Conservation (phyloP, 2,113 vertebrate genomes). For the Aramus guarauna region DNA sequence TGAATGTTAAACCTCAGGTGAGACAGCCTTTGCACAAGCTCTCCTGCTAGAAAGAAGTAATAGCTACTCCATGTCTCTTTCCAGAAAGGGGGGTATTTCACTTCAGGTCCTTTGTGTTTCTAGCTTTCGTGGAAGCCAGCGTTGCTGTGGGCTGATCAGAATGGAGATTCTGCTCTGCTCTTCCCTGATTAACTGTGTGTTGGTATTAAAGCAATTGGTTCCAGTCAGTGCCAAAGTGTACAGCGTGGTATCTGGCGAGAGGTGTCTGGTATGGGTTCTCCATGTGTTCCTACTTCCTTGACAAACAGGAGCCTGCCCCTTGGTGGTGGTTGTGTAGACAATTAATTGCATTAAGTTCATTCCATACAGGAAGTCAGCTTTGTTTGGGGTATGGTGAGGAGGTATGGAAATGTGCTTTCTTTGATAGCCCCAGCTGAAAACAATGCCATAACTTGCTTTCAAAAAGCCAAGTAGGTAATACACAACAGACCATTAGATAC, state of each 20-base stretch:
- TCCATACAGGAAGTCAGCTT: not conserved
- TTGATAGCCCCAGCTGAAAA: not conserved
- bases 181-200: not conserved
- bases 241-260: not conserved
- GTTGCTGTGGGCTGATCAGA: not conserved
- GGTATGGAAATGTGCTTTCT: not conserved
- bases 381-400: not conserved
- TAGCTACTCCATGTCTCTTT: not conserved
- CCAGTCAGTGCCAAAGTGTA: not conserved
- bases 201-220: not conserved
- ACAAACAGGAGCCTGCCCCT: not conserved
- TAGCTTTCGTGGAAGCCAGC: not conserved
- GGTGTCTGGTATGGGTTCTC: not conserved
- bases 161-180: not conserved
- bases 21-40: not conserved
- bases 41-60: not conserved
- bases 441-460: not conserved
- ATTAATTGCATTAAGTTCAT: not conserved
- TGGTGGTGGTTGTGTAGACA: not conserved
- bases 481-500: not conserved
- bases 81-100: not conserved
- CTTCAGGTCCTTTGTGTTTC: not conserved
- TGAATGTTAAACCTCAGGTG: slow-evolving; percentile 96
- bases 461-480: not conserved
- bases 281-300: not conserved